Conservation (phyloP, 2,888 invertebrate species). For the Eupithecia exiguata region DNA sequence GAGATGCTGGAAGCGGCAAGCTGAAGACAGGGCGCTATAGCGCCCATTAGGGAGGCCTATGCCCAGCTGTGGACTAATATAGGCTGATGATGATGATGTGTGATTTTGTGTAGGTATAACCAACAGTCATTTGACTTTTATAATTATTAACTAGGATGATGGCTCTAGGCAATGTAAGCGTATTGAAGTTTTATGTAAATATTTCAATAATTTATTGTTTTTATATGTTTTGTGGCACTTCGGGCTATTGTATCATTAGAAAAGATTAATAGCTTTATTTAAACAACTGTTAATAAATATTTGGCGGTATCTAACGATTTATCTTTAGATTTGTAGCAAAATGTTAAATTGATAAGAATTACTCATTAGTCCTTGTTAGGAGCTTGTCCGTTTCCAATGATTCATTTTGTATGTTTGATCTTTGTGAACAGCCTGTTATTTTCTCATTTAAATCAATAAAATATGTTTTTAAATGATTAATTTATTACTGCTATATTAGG, state of each 20-base stretch:
- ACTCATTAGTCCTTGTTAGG: not conserved
- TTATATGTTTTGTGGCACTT: conserved; percentile 28
- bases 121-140: not conserved
- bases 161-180: conserved; percentile 32
- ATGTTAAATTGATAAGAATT: conserved; percentile 1
- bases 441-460: not conserved
- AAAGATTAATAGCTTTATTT: conserved; percentile 18
- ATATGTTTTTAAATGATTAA: not conserved
- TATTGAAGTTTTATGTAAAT: conserved; percentile 41
- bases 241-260: conserved; percentile 19
- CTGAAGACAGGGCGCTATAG: no score
- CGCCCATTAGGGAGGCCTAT: no score
- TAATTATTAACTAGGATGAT: conserved; percentile 9
- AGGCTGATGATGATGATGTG: no score
- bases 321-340: not conserved
- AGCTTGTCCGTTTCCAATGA: not conserved
- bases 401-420: not conserved
- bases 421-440: not conserved
- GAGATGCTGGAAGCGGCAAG: no score
- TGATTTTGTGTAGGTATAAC: not conserved
- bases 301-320: not conserved
- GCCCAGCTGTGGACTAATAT: no score
- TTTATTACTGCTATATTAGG: not conserved
- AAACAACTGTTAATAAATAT: not conserved
- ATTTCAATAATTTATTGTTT: conserved; percentile 33